phyloP scores from a whole-genome alignment of 2,888 invertebrate genomes.

The Rhagonycha lutea region DNA sequence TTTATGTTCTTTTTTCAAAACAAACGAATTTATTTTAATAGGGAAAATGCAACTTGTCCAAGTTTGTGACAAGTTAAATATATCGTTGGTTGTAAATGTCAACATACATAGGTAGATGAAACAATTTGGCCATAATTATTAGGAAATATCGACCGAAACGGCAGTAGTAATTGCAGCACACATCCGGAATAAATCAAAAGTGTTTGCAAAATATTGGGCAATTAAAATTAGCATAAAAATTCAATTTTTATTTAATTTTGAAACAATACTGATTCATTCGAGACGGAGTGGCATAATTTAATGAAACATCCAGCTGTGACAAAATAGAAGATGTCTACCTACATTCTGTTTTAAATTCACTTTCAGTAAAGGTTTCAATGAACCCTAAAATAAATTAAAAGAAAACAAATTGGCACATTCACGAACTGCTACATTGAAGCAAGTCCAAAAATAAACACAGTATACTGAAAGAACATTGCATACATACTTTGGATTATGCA shows the following conservation, averaged over 20 bases:
- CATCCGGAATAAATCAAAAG: not conserved
- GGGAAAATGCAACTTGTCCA: not conserved
- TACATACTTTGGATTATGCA: constrained; percentile 45
- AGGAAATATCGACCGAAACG: not conserved
- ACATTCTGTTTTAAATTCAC: constrained; percentile 17
- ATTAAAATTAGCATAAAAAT: constrained; percentile 4
- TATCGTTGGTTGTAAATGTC: not conserved
- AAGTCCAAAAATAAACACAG: constrained; percentile 34
- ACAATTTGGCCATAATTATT: not conserved
- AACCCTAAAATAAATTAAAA: constrained; percentile 51
- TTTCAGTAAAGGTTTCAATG: constrained; percentile 44
- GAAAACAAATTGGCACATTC: constrained; percentile 50
- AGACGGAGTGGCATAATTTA: not conserved
- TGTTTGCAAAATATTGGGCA: not conserved
- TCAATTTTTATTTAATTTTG: constrained; percentile 2
- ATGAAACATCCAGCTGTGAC: constrained; percentile 1
- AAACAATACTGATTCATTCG: not conserved
- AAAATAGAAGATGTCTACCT: constrained; percentile 2
- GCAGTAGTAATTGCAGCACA: not conserved
- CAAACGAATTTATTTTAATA: not conserved
- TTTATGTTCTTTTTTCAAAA: not conserved
- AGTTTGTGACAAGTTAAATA: not conserved
- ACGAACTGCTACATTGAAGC: constrained; percentile 39
- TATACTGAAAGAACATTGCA: constrained; percentile 44
- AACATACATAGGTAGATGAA: not conserved